Evolutionary conservation across 2,888 invertebrate species (phyloP), one percentile per base, ranked within the genome.

Genomic region (Orchesella flavescens): DNA sequence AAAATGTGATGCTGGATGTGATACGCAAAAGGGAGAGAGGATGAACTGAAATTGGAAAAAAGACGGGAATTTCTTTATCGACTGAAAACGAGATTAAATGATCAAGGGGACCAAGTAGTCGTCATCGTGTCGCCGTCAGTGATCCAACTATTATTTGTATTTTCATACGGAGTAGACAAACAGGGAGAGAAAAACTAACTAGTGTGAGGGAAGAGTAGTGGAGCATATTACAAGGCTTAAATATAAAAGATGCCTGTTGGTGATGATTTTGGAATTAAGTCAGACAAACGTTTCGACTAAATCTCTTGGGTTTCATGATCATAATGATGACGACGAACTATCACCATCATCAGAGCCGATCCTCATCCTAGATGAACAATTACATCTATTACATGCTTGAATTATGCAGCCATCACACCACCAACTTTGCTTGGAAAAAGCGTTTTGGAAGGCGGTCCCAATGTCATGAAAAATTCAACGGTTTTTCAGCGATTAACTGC

Each of bases 211-310:
- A 19, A 63, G 24, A 10, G 1, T 24, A 43, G 66, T 44, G 19
- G 17, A 59, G 71, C 59, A 69, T 66, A 77, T 78, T 63, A 73
- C 21, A 57, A 21, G 57, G 79, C 79, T 79, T 79, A 72, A 65
- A 65, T 63, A 34, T 73, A 49, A 78, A 75, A 69, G 78, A 75
- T 80, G 80, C 80, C 81, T 81, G 82, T 76, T 69, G 82, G 82
- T 82, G 82, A 82, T 82, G 82, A 82, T 76, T 82, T 82, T 57
- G 76, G 76, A 82, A 82, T 82, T 82, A 82, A 82, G 76, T 76
- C 63, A 76, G 75, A 75, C 71, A 76, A 76, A 69, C 63, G 21
- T 65, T 82, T 59, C 44, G 44, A 68, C 59, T 74, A 81, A 76
- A 63, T 82, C 82, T 82, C 82, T 65, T 55, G 76, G 82, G 82